A percentile compares a stretch with the other conserved stretches of the same genome.
These are phyloP conservation scores for Psittacula derbiana DNA, from an alignment of 2,797 vertebrate species.

Conservation along the genomic window DNA sequence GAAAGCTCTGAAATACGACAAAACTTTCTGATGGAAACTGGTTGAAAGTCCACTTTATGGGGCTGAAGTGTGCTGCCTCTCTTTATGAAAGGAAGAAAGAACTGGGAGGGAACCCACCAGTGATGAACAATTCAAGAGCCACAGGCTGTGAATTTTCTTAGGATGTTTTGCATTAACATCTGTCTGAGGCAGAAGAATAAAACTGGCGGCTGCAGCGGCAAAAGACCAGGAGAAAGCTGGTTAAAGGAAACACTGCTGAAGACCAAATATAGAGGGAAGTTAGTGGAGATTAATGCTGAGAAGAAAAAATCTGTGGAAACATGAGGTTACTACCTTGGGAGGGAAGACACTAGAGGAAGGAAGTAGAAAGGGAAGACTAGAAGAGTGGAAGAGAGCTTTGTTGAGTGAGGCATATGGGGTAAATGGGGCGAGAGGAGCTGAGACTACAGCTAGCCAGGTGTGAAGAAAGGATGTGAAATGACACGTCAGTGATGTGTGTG, in stretches of 20 bases:
- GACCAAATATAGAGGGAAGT: not conserved
- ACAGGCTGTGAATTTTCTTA: not conserved
- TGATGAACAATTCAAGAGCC: not conserved
- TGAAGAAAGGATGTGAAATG: not conserved
- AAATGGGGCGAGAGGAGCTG: rapidly evolving
- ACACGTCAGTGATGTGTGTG: rapidly evolving
- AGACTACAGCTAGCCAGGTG: not conserved
- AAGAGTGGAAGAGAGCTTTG: not conserved
- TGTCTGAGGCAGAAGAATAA: not conserved
- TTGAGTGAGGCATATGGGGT: not conserved
- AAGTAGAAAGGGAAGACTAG: not conserved
- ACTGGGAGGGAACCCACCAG: not conserved
- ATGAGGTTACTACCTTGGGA: not conserved
- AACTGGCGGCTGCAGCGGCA: rapidly evolving
- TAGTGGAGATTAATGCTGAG: not conserved
- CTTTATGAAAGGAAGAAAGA: not conserved
- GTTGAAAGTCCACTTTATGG: not conserved
- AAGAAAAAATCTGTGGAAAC: not conserved
- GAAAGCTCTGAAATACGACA: not conserved
- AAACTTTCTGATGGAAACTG: not conserved
- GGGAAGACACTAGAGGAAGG: not conserved
- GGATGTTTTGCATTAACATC: not conserved
- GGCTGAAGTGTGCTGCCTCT: not conserved
- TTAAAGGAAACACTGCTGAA: not conserved
- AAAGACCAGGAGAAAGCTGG: not conserved